phyloP scores from a whole-genome alignment of 2,888 invertebrate species.

The Ectropis crepuscularia region DNA sequence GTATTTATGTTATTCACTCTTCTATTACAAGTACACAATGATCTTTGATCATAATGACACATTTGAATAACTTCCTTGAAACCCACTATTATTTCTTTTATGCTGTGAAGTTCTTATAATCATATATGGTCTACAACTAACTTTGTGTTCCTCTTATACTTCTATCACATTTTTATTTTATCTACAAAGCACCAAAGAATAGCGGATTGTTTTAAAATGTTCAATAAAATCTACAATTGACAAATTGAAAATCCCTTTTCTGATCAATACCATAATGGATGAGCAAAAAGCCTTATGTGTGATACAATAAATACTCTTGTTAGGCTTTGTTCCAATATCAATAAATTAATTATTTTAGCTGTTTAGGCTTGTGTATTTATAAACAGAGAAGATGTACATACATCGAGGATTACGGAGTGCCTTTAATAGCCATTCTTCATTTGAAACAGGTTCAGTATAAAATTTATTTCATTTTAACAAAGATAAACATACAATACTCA shows the following conservation, averaged over 20 bases:
- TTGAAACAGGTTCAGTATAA: conserved; percentile 3
- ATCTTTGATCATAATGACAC: neutral
- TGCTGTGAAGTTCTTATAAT: too few relatives aligned
- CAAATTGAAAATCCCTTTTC: conserved; percentile 10
- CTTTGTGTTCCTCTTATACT: conserved; percentile 5
- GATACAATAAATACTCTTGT: neutral
- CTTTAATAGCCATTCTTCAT: neutral
- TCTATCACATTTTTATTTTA: conserved; percentile 45
- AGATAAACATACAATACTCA: conserved; percentile 10
- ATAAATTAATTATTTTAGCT: too few relatives aligned
- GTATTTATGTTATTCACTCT: too few relatives aligned
- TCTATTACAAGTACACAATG: neutral
- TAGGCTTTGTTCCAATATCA: neutral
- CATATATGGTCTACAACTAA: conserved; percentile 7
- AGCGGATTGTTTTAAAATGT: conserved; percentile 55
- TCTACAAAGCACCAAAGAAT: conserved; percentile 71
- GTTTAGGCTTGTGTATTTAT: too few relatives aligned
- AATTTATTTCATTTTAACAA: conserved; percentile 8
- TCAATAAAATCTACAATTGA: conserved; percentile 30
- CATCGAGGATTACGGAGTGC: neutral
- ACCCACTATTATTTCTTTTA: too few relatives aligned
- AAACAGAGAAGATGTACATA: neutral
- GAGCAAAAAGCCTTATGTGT: neutral
- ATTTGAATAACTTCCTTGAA: too few relatives aligned
- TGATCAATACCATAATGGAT: neutral